phyloP scores from a whole-genome alignment of 1,140 invertebrate genomes.

The Neodiprion fabricii region DNA sequence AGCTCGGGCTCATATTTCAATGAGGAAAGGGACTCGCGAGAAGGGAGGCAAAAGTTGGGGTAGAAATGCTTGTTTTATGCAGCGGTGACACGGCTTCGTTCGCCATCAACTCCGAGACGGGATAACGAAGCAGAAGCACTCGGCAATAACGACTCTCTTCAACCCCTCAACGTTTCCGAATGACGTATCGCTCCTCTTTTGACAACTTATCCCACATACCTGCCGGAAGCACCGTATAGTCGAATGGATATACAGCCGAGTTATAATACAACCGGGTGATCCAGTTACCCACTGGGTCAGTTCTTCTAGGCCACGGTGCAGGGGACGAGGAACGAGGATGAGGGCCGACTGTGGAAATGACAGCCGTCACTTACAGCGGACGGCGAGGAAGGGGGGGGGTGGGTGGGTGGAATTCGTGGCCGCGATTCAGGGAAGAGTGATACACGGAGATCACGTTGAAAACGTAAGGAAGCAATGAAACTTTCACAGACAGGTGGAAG shows the following conservation, averaged over 20 bases:
- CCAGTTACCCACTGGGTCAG: slow-evolving; percentile 12
- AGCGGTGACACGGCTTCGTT: too few species aligned
- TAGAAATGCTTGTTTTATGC: too few species aligned
- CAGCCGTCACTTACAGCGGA: slow-evolving; percentile 7
- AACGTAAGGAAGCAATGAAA: background rate
- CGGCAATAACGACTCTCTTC: too few species aligned
- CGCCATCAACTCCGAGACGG: too few species aligned
- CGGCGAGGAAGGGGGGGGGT: background rate
- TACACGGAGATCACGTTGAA: background rate
- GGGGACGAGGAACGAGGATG: background rate
- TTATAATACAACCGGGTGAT: slow-evolving; percentile 28
- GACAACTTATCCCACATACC: too few species aligned
- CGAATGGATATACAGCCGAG: too few species aligned
- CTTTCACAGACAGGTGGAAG: too few species aligned
- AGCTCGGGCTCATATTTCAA: background rate
- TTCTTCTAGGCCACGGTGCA: background rate
- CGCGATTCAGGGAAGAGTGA: background rate
- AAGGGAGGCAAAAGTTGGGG: too few species aligned
- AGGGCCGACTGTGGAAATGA: background rate
- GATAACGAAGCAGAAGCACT: too few species aligned
- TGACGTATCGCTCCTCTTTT: too few species aligned
- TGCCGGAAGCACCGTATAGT: too few species aligned
- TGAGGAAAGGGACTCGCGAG: background rate
- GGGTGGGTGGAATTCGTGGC: background rate
- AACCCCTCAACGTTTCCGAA: too few species aligned